phyloP scores from a whole-genome alignment of 2,113 vertebrate genomes.

The Pandion haliaetus region DNA sequence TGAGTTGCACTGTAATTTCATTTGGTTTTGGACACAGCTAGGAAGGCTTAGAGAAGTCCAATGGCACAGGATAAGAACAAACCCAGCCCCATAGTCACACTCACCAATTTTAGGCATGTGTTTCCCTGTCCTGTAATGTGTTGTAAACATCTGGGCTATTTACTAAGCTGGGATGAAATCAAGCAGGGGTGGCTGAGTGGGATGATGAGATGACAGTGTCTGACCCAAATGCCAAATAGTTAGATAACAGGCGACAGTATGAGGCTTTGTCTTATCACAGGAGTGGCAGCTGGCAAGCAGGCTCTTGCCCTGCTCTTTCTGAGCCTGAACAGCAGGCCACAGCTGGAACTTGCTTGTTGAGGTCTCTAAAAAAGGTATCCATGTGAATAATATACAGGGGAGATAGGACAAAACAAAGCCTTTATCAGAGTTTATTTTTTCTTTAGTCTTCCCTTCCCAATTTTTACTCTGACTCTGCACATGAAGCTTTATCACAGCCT shows the following conservation, averaged over 20 bases:
- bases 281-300: not conserved
- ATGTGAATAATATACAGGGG: not conserved
- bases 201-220: not conserved
- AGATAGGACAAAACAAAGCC: not conserved
- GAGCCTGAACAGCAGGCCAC: not conserved
- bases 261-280: not conserved
- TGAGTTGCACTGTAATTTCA: not conserved
- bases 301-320: not conserved
- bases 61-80: not conserved
- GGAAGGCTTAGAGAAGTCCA: not conserved
- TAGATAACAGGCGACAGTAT: fast-evolving
- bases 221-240: not conserved
- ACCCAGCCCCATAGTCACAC: not conserved
- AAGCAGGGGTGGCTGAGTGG: not conserved
- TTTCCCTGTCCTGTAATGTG: not conserved
- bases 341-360: not conserved
- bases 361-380: not conserved
- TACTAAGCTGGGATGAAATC: not conserved
- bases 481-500: not conserved
- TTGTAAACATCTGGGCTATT: not conserved
- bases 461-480: not conserved
- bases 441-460: not conserved
- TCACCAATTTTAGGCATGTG: fast-evolving
- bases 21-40: not conserved
- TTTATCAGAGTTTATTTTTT: not conserved